Conservation (phyloP, 2,888 invertebrate genomes). For the Allacma fusca region DNA sequence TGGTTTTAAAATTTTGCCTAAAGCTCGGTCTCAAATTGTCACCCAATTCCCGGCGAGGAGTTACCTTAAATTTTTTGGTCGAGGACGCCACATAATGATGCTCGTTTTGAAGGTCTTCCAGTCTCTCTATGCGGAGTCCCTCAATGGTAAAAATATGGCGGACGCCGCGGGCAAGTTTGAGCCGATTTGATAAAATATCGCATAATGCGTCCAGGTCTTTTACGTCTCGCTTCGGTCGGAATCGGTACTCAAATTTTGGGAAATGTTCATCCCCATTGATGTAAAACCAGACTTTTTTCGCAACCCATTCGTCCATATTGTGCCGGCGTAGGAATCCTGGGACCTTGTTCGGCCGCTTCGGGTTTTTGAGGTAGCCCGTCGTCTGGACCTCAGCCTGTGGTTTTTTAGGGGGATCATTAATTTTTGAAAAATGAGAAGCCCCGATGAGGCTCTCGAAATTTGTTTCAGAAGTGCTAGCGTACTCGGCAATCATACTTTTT, state of each 20-base stretch:
- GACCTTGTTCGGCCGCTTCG: slow-evolving; percentile 20
- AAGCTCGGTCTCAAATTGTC: slow-evolving; percentile 19
- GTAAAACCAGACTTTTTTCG: slow-evolving; percentile 85
- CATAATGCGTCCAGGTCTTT: slow-evolving; percentile 83
- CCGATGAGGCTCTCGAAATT: background rate
- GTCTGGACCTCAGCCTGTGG: slow-evolving; percentile 35
- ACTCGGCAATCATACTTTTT: background rate
- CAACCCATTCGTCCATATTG: slow-evolving; percentile 75
- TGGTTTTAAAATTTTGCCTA: slow-evolving; percentile 27
- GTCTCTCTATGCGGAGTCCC: slow-evolving; percentile 81
- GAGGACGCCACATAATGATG: slow-evolving; percentile 92
- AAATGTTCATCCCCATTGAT: slow-evolving; percentile 93
- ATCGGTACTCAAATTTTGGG: slow-evolving; percentile 86
- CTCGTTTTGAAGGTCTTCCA: slow-evolving; percentile 89
- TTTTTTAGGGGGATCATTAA: slow-evolving; percentile 9
- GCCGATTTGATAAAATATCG: slow-evolving; percentile 84
- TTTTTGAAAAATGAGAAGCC: background rate
- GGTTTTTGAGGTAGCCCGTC: slow-evolving; percentile 34
- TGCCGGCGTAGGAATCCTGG: slow-evolving; percentile 57
- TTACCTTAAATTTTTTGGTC: slow-evolving; percentile 89
- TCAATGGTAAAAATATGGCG: slow-evolving; percentile 92
- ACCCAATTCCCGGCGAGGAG: slow-evolving; percentile 56
- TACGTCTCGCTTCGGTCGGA: slow-evolving; percentile 88
- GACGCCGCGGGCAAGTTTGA: slow-evolving; percentile 88
- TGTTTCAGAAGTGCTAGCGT: background rate